phyloP scores from a whole-genome alignment of 2,797 vertebrate genomes.

The Acanthopagrus latus region DNA sequence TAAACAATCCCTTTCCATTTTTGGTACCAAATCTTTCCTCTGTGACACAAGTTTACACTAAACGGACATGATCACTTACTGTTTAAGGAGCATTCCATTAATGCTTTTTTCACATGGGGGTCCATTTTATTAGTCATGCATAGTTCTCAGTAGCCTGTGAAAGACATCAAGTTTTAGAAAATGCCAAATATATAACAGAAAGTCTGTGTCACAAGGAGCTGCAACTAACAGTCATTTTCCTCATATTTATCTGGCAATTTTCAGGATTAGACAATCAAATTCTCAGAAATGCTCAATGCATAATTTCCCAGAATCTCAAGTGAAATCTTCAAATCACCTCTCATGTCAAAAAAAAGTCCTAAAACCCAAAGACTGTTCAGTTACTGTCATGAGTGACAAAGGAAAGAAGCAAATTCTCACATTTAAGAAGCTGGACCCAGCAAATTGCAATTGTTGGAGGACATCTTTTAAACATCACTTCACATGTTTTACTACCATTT shows the following conservation, averaged over 20 bases:
- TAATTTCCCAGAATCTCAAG: too few species aligned
- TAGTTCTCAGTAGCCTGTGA: constrained; percentile 1
- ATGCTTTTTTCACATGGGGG: background rate
- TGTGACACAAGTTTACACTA: background rate
- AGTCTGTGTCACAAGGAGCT: background rate
- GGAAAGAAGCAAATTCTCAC: too few species aligned
- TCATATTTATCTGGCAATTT: too few species aligned
- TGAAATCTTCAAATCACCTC: too few species aligned
- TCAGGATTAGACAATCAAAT: too few species aligned
- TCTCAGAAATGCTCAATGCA: too few species aligned
- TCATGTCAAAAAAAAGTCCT: too few species aligned
- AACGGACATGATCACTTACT: background rate
- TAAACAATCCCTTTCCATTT: constrained; percentile 16
- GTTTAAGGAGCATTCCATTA: constrained; percentile 6
- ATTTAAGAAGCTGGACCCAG: too few species aligned
- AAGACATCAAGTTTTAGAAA: background rate
- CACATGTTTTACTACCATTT: background rate
- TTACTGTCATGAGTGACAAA: too few species aligned
- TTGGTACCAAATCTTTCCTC: background rate
- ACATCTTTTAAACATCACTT: background rate
- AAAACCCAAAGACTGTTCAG: too few species aligned
- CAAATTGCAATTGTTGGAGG: too few species aligned
- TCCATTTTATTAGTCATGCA: background rate
- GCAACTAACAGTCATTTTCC: too few species aligned
- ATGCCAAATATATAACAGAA: background rate